Evolutionary conservation across 2,113 vertebrate genomes (phyloP).

Genomic region (Poicephalus gulielmi): DNA sequence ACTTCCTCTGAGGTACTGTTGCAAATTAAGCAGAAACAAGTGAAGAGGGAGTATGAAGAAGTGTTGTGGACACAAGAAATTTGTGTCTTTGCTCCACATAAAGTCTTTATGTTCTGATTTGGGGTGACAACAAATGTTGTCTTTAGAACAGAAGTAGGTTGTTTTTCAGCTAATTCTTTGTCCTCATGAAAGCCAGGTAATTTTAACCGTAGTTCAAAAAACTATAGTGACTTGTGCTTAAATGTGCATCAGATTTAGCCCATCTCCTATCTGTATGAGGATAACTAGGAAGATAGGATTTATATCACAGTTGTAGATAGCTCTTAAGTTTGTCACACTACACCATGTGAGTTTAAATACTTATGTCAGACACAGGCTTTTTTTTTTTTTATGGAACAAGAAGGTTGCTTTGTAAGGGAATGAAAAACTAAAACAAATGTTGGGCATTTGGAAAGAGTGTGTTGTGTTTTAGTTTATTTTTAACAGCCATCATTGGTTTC

Average conservation of each 20-base stretch:
- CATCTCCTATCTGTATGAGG: neutral
- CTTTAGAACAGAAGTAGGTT: neutral
- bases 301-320: neutral
- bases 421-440: neutral
- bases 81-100: neutral
- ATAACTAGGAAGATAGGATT: neutral
- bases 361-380: neutral
- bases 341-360: neutral
- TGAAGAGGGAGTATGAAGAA: neutral
- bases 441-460: neutral
- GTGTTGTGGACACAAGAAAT: neutral
- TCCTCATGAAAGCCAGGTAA: neutral
- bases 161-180: neutral
- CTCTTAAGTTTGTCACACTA: neutral
- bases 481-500: neutral
- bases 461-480: neutral
- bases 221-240: neutral
- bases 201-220: neutral
- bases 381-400: neutral
- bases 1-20: neutral
- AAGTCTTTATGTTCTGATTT: neutral
- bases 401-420: neutral
- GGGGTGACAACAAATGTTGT: neutral
- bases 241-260: neutral
- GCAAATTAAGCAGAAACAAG: neutral